Conservation (phyloP, 2,113 vertebrate species). For the Neotoma lepida region DNA sequence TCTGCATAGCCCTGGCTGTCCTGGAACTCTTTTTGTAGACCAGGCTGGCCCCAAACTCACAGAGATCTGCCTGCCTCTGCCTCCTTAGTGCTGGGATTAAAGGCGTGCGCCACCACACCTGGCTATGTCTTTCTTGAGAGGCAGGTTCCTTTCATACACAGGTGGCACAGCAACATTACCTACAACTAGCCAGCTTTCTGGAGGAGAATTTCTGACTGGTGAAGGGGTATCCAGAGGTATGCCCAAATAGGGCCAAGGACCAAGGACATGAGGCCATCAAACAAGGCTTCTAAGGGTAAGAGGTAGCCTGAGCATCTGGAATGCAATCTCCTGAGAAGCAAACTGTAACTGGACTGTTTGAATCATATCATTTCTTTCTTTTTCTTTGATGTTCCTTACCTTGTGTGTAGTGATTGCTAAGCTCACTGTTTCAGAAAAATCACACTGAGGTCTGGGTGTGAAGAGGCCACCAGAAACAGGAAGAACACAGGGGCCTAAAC, state of each 20-base stretch:
- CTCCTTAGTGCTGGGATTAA: neutral
- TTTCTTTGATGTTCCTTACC: slow-evolving; percentile 51
- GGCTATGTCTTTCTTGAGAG: neutral
- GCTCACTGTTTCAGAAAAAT: slow-evolving; percentile 47
- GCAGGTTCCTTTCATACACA: slow-evolving; percentile 27
- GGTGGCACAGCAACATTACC: neutral
- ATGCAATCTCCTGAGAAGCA: slow-evolving; percentile 24
- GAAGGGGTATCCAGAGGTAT: neutral
- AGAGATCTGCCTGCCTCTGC: neutral
- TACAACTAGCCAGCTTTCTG: neutral
- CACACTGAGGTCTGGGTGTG: neutral
- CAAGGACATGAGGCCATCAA: neutral
- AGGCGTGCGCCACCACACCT: neutral
- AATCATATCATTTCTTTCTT: slow-evolving; percentile 35
- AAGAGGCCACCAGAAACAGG: slow-evolving; percentile 17
- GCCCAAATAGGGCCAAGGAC: neutral
- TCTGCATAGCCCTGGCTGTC: neutral
- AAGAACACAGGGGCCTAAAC: neutral
- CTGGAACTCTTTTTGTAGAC: neutral
- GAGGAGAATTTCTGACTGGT: slow-evolving; percentile 54
- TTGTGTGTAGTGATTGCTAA: slow-evolving; percentile 21
- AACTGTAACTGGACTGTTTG: neutral
- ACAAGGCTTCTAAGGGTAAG: slow-evolving; percentile 32
- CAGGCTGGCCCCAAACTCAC: neutral
- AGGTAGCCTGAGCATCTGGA: neutral